A percentile compares a stretch with the other conserved stretches of the same genome.
phyloP scores from a whole-genome alignment of 1,140 invertebrate genomes.

The Cydia splendana region DNA sequence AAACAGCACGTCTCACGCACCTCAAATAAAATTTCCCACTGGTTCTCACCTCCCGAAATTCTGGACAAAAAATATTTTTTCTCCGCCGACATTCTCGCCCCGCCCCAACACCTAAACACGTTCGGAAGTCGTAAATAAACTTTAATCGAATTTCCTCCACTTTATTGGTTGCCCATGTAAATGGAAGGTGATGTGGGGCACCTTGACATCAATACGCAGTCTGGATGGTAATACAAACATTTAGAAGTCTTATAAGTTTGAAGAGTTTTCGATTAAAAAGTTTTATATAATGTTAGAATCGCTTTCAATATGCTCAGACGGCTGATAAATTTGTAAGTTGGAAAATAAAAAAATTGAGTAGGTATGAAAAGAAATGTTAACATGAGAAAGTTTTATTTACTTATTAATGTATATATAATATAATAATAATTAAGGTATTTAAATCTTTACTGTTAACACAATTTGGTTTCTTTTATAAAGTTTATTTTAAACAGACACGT shows the following conservation, averaged over 20 bases:
- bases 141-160: constrained; percentile 17
- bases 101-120: constrained; percentile 2
- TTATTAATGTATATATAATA: no score
- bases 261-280: constrained; percentile 14
- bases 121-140: constrained; percentile 19
- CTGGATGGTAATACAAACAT: constrained; percentile 12
- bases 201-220: constrained; percentile 4
- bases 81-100: neutral
- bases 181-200: constrained; percentile 13
- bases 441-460: no score
- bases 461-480: no score
- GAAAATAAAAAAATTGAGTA: neutral
- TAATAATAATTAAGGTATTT: no score
- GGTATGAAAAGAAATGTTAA: no score
- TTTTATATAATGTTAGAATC: neutral
- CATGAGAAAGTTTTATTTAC: no score
- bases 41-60: neutral
- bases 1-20: neutral
- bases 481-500: no score
- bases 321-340: neutral
- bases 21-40: constrained; percentile 3
- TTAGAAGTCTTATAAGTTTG: constrained; percentile 4
- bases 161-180: constrained; percentile 21
- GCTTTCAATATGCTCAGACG: neutral
- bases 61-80: constrained; percentile 15